Conservation (phyloP, 2,888 invertebrate species). For the Lithophane leautieri region DNA sequence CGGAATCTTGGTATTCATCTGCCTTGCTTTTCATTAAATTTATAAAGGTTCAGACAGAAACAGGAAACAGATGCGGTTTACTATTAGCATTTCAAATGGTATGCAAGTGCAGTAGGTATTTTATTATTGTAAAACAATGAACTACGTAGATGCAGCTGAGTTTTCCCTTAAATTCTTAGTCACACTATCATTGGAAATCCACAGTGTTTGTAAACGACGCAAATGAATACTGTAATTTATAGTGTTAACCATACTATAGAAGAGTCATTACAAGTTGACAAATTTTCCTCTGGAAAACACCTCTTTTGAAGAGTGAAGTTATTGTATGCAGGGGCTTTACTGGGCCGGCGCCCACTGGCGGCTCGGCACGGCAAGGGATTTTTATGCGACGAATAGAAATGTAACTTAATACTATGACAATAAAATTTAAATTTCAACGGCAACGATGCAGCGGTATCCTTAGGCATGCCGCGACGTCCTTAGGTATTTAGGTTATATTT, state of each 20-base stretch:
- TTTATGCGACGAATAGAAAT: too few species aligned
- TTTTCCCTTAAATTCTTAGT: conserved; percentile 20
- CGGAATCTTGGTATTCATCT: background rate
- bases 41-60: background rate
- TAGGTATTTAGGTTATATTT: too few species aligned
- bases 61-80: background rate
- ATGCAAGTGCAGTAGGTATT: background rate
- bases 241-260: background rate
- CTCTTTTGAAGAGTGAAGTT: background rate
- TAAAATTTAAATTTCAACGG: too few species aligned
- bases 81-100: background rate
- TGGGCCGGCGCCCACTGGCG: too few species aligned
- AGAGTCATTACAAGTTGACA: background rate
- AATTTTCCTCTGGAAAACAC: background rate
- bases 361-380: too few species aligned
- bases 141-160: background rate
- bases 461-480: too few species aligned
- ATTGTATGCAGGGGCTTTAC: background rate
- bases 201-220: background rate
- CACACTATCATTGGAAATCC: background rate
- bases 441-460: too few species aligned
- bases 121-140: background rate
- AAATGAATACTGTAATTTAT: background rate
- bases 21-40: background rate
- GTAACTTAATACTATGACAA: too few species aligned